These are phyloP conservation scores for Micromesistius poutassou DNA, from an alignment of 2,797 vertebrate species.

Conservation along the genomic window DNA sequence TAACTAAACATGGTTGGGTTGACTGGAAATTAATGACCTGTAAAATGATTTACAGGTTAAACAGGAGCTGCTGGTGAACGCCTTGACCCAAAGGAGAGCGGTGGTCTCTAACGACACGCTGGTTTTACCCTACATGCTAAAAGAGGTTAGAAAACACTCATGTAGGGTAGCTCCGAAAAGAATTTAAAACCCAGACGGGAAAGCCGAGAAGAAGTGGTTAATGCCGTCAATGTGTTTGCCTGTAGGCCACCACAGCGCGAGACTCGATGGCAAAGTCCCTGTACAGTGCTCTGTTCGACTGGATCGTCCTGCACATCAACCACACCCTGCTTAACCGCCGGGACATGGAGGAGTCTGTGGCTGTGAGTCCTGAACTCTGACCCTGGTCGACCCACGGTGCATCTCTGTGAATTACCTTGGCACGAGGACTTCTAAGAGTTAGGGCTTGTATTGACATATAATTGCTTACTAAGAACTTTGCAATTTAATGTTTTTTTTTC, in stretches of 20 bases:
- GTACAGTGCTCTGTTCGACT: constrained; percentile 92
- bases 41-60: constrained; percentile 78
- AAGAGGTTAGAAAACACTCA: constrained; percentile 66
- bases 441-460: not conserved
- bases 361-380: constrained; percentile 68
- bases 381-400: not conserved
- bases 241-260: constrained; percentile 80
- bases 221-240: constrained; percentile 17
- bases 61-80: constrained; percentile 80
- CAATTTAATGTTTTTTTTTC: not conserved
- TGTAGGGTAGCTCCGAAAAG: not conserved
- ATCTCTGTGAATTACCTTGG: not conserved
- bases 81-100: constrained; percentile 87
- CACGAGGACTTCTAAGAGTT: not conserved
- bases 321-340: constrained; percentile 90
- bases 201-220: not conserved
- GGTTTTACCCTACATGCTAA: constrained; percentile 83
- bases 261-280: constrained; percentile 96
- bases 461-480: not conserved
- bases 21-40: not conserved
- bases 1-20: not conserved
- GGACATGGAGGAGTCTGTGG: constrained; percentile 88
- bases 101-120: constrained; percentile 76
- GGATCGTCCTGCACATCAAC: constrained; percentile 94
- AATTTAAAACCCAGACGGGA: not conserved